Percentiles rank a stretch among this genome's conserved stretches.
phyloP scores from a whole-genome alignment of 53 echinoderm and acorn worm genomes.

The Paelopatides confundens region DNA sequence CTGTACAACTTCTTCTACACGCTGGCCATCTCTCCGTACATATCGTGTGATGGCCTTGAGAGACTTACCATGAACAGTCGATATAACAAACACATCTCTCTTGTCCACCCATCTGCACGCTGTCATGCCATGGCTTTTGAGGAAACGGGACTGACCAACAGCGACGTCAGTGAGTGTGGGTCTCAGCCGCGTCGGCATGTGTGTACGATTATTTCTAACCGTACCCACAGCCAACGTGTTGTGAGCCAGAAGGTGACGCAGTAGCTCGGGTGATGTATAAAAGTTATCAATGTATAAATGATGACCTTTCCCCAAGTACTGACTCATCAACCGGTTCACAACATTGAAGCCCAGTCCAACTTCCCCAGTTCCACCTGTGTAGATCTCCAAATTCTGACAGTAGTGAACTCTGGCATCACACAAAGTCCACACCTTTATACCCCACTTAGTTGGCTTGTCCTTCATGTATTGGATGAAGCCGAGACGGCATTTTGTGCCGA shows the following conservation, averaged over 20 bases:
- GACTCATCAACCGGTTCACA: conserved; percentile 16
- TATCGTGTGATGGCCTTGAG: not conserved
- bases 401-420: conserved; percentile 13
- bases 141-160: conserved; percentile 9
- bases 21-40: not conserved
- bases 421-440: conserved; percentile 31
- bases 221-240: conserved; percentile 44
- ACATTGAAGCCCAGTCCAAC: not conserved
- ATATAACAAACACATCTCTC: conserved; percentile 13
- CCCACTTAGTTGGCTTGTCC: conserved; percentile 25
- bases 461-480: conserved; percentile 28
- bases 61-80: conserved; percentile 29
- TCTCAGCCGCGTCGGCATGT: not conserved
- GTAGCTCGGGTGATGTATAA: conserved; percentile 6
- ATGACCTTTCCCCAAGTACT: conserved; percentile 23
- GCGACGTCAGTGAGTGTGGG: not conserved
- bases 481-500: conserved; percentile 13
- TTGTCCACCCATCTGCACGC: conserved; percentile 42
- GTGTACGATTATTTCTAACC: not conserved
- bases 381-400: not conserved
- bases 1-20: not conserved
- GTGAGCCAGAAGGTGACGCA: conserved; percentile 13
- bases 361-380: conserved; percentile 31
- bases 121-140: conserved; percentile 29
- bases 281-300: conserved; percentile 1